Base-by-base conservation (phyloP, 2,888 invertebrate genomes). In the Strigamia transsilvanica region DNA sequence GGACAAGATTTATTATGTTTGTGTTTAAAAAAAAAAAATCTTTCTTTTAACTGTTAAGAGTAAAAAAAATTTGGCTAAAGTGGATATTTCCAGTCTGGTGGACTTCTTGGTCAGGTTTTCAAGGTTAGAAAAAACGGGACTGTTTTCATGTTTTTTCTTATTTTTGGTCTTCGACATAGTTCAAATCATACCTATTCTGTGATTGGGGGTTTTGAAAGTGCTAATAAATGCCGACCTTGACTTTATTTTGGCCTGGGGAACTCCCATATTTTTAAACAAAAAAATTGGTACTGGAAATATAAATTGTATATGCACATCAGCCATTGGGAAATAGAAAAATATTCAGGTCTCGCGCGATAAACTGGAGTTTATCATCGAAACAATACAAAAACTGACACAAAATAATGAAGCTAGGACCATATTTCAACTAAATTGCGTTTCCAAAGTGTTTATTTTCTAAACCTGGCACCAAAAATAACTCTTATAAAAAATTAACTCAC, bases 171-270 rank as follows among this genome's bases (percentile, higher is more conserved):
- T 18, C 18, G 56, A 73, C 73, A 32, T 23, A 73, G 9, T 15
- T 18, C 46, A 56, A 56, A 56, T 18, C n/a, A 18, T 56, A n/a
- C 56, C n/a, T n/a, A 56, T 38, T 38, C 6, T 56, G 18, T 56
- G n/a, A 18, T 56, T 56, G 56, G 56, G 18, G 18, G 7, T 56
- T 21, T n/a, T 73, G 15, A 73, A 73, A 32, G 27, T 32, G 73
- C 2, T 73, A 73, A 32, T 32, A 73, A 73, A 23, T 15, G 12
- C 73, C 23, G 73, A 73, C 73, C 73, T 73, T 73, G 73, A 73
- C 73, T 73, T 32, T 27, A 73, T 73, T 73, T 32, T 73, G 32
- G 32, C 73, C 73, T 15, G 73, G 15, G 73, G 32, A 73, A 73
- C 73, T 73, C 73, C 73, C 73, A 23, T 27, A 73, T 27, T 18